These are phyloP conservation scores for Aelia acuminata DNA, from an alignment of 2,888 invertebrate genomes.

Conservation along the genomic window DNA sequence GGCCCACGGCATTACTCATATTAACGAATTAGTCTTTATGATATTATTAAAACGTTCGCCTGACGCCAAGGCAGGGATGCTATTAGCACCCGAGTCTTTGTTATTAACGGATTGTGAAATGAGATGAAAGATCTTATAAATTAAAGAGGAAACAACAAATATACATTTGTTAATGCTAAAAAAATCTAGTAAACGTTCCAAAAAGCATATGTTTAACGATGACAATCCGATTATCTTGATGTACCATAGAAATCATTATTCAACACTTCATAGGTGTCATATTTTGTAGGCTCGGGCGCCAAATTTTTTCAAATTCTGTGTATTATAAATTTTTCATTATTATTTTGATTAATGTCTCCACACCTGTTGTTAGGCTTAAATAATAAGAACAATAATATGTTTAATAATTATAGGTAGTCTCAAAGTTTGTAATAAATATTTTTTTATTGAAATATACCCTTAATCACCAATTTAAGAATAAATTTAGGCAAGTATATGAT, in stretches of 20 bases:
- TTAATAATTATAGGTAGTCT: too few relatives aligned
- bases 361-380: too few relatives aligned
- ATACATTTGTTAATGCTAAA: not conserved
- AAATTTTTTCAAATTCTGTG: too few relatives aligned
- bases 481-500: too few relatives aligned
- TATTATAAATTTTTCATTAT: too few relatives aligned
- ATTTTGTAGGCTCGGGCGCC: not conserved
- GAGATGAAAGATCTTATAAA: conserved; percentile 1
- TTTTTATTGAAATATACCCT: too few relatives aligned
- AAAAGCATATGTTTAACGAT: conserved; percentile 22
- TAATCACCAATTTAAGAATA: too few relatives aligned
- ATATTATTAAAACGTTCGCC: conserved; percentile 26
- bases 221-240: not conserved
- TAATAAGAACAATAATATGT: too few relatives aligned
- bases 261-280: not conserved
- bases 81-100: conserved; percentile 12
- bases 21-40: conserved; percentile 43
- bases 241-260: not conserved
- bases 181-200: conserved; percentile 14
- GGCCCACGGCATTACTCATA: conserved; percentile 7
- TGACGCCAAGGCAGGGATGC: not conserved
- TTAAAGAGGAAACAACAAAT: conserved; percentile 25
- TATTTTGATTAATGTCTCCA: too few relatives aligned
- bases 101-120: conserved; percentile 48
- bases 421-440: too few relatives aligned